Evolutionary conservation across 92 coral and sea anemone species (phyloP), one percentile per base, ranked within the genome.

Genomic region (Umimayanthus chanpuru): DNA sequence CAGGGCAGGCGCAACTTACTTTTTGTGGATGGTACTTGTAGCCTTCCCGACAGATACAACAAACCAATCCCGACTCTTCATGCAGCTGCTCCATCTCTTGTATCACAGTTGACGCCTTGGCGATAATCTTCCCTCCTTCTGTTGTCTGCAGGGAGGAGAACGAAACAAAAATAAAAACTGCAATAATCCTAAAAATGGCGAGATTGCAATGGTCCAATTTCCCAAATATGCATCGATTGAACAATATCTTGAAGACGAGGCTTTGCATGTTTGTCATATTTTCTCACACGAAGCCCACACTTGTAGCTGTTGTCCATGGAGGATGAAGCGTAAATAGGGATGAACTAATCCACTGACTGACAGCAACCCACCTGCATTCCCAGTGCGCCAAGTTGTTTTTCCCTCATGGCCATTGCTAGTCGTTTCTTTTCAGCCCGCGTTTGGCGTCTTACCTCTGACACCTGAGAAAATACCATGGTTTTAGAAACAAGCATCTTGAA

Each of bases 361-460:
- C 73, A 49, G 70, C n/a, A 75, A 38, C 88, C 16, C 66, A 96
- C 99, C 96, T 96, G 94, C 99, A 97, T 97, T 79, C 99, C 99
- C 15, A 97, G 94, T 16, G 98, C 99, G 28, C 99, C 99, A 20
- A 97, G 99, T 64, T 97, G 99, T 82, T 97, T 97, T 86, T 95
- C 94, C 88, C 99, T 89, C 99, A 97, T 97, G 73, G 99, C 99
- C 99, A 97, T 97, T 2, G 99, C 99, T 1, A 97, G 94, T 25
- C 92, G 92, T 93, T 97, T 97, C 73, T 97, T 97, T 89, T 97
- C 99, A 8, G 91, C 91, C 72, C 97, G 89, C 1, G 99, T 97
- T 79, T 96, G 94, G 16, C 99, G 93, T 2, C 99, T 95, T 11
- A 97, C 99, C 23, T 94, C 98, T 18, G 94, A 89, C 30, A 97